A percentile compares a stretch with the other conserved stretches of the same genome.
Conservation (phyloP, 2,113 vertebrate genomes). For the Gnathonemus echidnorhynchus region DNA sequence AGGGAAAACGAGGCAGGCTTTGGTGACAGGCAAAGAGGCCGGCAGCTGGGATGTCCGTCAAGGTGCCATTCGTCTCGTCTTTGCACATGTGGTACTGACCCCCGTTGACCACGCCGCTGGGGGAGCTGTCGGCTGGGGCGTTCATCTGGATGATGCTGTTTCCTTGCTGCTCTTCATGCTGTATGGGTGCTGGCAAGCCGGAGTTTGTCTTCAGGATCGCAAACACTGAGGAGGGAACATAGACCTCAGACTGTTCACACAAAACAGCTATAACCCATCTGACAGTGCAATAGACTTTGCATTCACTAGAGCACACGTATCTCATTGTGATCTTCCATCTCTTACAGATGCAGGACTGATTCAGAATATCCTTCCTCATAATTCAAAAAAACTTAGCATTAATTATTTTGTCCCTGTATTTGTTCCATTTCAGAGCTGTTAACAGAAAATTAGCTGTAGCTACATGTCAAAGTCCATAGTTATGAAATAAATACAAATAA, state of each 20-base stretch:
- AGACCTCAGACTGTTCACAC: not conserved
- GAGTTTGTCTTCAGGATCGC: constrained; percentile 19
- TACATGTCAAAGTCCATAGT: not conserved
- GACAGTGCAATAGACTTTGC: not conserved
- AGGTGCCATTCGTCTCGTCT: not conserved
- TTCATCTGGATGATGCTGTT: not conserved
- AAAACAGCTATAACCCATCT: not conserved
- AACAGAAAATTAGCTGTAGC: not conserved
- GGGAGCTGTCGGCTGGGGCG: not conserved
- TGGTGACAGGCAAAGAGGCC: not conserved
- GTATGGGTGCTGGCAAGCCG: not conserved
- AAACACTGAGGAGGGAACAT: not conserved
- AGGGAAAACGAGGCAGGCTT: not conserved
- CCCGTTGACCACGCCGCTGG: not conserved
- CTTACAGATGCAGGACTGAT: not conserved
- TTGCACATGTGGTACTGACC: constrained; percentile 5
- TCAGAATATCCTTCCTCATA: not conserved
- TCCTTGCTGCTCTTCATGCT: not conserved
- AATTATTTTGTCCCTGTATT: not conserved
- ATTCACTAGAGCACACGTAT: not conserved
- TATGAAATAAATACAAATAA: not conserved
- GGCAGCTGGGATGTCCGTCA: not conserved
- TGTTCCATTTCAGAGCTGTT: not conserved
- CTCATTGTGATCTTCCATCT: not conserved
- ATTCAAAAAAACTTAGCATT: not conserved